Evolutionary conservation across 2,888 invertebrate species (phyloP), one percentile per base, ranked within the genome.

Genomic region (Dicranocentrus wangi): DNA sequence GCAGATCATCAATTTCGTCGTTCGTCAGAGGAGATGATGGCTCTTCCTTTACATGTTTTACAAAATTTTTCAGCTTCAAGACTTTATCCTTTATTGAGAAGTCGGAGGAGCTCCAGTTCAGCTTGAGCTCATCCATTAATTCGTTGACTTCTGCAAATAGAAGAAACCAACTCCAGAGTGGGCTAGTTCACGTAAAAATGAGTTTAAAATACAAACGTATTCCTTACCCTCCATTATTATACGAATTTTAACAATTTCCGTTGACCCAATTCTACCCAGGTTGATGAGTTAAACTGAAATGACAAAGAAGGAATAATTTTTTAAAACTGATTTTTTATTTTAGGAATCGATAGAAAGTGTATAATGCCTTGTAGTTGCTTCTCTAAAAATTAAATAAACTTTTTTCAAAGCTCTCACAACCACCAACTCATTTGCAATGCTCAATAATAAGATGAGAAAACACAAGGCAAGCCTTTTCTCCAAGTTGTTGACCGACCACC

Each of bases 1-100:
- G 51, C 15, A 83, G 80, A 23, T 79, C 81, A 32, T 83, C 83
- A 58, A 76, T 60, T 70, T 79, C 75, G 23, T 82, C 79, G 10
- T 82, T 79, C 66, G 43, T 47, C 8, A 79, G 28, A 2, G 78
- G 69, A 42, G 58, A 75, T 58, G 72, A 75, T 51, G 55, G 73
- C 68, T 68, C 69, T 21, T 72, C 72, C 42, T 69, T 73, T 5
- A 73, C 61, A 61, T 39, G 51, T 42, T 63, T 82, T 21, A 47
- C 78, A 32, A 73, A 73, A 28, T 47, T 73, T 70, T 69, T 78
- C 13, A 72, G 73, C 43, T 68, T 73, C 63, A 70, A 32, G 53
- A 78, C 70, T 63, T 82, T 82, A 2, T 61, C 61, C 13, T 69
- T 82, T 23, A 82, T 78, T 10, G 78, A 58, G 25, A 43, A 63